These are phyloP conservation scores for Ornithorhynchus anatinus DNA, from an alignment of 2,113 vertebrate genomes.

Conservation along the genomic window DNA sequence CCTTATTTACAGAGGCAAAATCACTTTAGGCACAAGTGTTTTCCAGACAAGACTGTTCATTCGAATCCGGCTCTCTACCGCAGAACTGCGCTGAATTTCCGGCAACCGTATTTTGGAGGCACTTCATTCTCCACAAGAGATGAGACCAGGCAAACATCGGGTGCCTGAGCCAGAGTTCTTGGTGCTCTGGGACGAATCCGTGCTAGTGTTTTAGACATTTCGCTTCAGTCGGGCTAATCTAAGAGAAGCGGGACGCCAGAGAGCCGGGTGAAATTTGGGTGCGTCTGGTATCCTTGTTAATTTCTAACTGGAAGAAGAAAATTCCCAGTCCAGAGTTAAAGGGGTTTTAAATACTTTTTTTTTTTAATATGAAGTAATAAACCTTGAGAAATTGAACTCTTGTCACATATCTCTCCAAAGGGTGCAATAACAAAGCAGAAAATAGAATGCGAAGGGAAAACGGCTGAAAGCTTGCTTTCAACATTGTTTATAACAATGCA, in stretches of 20 bases:
- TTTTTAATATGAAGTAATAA: conserved; percentile 13
- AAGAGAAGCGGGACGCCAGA: background rate
- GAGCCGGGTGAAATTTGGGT: background rate
- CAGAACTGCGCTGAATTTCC: background rate
- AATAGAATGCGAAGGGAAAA: conserved; percentile 24
- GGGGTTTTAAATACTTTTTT: background rate
- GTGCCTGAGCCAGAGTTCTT: background rate
- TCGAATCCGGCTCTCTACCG: background rate
- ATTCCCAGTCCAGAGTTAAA: background rate
- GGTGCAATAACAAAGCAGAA: conserved; percentile 1
- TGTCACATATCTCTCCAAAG: background rate
- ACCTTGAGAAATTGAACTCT: background rate
- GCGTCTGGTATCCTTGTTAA: background rate
- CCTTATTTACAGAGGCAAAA: conserved; percentile 12
- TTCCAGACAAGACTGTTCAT: conserved; percentile 17
- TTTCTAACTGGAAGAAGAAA: background rate
- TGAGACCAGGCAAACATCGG: background rate
- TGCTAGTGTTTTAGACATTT: conserved; percentile 23
- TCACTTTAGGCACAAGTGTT: background rate
- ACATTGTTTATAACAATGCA: conserved; percentile 43
- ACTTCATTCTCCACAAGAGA: background rate
- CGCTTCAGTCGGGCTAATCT: background rate
- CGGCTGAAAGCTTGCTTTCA: conserved; percentile 25
- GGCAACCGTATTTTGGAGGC: background rate
- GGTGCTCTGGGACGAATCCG: background rate